Evolutionary conservation across 2,113 vertebrate species (phyloP).

Genomic region (Brachyhypopomus occidentalis): DNA sequence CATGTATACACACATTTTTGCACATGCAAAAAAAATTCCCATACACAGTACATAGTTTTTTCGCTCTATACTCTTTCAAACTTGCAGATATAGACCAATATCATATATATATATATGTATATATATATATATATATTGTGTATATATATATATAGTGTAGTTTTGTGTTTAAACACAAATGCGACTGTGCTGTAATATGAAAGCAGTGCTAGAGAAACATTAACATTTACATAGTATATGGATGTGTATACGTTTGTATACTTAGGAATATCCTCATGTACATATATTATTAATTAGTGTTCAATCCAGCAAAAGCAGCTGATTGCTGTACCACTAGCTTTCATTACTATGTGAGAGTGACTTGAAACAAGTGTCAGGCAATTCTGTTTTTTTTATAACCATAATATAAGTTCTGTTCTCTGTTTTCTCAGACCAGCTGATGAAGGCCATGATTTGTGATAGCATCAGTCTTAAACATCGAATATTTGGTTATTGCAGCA

Average conservation of each 20-base stretch:
- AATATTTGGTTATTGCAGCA: constrained; percentile 1
- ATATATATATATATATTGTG: too few species aligned
- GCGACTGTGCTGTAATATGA: constrained; percentile 65
- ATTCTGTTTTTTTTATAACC: background rate
- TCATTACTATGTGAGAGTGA: constrained; percentile 23
- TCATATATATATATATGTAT: background rate
- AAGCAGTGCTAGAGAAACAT: constrained; percentile 68
- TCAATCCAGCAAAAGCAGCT: constrained; percentile 55
- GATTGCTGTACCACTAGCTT: constrained; percentile 3
- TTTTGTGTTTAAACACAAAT: constrained; percentile 47
- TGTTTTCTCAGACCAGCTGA: constrained; percentile 1
- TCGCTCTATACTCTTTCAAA: background rate
- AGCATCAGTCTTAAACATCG: background rate
- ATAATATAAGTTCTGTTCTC: background rate
- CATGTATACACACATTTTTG: background rate
- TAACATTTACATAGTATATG: constrained; percentile 68
- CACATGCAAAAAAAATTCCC: constrained; percentile 8
- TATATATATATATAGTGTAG: constrained; percentile 10
- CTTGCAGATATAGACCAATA: constrained; percentile 25
- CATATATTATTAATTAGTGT: constrained; percentile 52
- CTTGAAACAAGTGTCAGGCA: background rate
- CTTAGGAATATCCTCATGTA: constrained; percentile 51
- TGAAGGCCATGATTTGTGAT: constrained; percentile 5
- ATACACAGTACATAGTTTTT: constrained; percentile 4
- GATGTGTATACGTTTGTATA: constrained; percentile 31